These are phyloP conservation scores for Charina bottae DNA, from an alignment of 2,113 vertebrate genomes.

Conservation along the genomic window DNA sequence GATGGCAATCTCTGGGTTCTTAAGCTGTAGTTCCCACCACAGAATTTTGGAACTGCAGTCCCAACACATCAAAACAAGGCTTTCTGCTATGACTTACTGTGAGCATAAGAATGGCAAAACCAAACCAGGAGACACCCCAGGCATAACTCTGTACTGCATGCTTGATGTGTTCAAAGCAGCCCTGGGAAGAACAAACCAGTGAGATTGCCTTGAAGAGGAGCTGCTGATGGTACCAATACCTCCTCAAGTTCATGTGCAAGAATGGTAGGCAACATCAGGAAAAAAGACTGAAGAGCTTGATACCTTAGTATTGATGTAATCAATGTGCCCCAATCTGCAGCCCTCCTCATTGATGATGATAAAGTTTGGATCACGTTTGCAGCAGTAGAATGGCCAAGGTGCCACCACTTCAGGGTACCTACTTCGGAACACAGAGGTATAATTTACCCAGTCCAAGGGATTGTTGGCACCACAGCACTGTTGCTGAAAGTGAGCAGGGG, in stretches of 20 bases:
- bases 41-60: neutral
- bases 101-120: slow-evolving; percentile 81
- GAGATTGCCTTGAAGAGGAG: neutral
- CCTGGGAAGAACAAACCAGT: slow-evolving; percentile 54
- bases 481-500: slow-evolving; percentile 53
- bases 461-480: slow-evolving; percentile 76
- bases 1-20: neutral
- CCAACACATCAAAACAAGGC: neutral
- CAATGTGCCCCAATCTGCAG: slow-evolving; percentile 66
- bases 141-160: slow-evolving; percentile 76
- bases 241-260: neutral
- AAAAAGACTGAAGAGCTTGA: neutral
- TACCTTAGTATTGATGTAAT: slow-evolving; percentile 70
- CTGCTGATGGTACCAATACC: neutral
- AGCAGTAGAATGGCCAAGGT: slow-evolving; percentile 77
- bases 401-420: slow-evolving; percentile 41
- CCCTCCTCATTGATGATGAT: slow-evolving; percentile 57
- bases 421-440: slow-evolving; percentile 68
- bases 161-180: slow-evolving; percentile 77
- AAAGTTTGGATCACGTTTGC: slow-evolving; percentile 64
- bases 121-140: slow-evolving; percentile 81
- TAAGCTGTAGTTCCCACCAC: neutral
- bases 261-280: neutral
- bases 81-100: slow-evolving; percentile 61
- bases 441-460: slow-evolving; percentile 78